Evolutionary conservation across 2,797 vertebrate genomes (phyloP).

Genomic region (Falco berigora): DNA sequence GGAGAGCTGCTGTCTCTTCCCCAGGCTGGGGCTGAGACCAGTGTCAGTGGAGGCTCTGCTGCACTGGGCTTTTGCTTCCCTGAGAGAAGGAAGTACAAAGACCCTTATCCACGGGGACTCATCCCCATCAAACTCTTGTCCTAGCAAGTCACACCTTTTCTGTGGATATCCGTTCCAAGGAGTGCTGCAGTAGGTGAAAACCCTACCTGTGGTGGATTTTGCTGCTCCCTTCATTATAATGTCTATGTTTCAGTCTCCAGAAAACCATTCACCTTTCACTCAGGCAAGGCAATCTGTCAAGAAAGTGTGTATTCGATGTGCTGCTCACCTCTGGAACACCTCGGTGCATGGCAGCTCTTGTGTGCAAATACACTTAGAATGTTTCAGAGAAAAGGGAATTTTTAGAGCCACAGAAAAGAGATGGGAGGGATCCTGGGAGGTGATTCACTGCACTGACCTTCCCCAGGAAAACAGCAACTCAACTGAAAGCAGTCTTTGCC

Average conservation of each 20-base stretch:
- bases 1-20: neutral
- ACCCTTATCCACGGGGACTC: neutral
- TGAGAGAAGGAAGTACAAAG: neutral
- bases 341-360: neutral
- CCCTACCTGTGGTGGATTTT: neutral
- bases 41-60: neutral
- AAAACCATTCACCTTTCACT: neutral
- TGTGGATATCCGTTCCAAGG: neutral
- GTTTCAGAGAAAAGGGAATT: neutral
- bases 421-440: neutral
- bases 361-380: neutral
- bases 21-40: neutral
- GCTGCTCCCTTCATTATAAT: neutral
- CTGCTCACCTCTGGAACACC: neutral
- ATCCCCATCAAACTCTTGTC: neutral
- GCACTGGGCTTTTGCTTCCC: neutral
- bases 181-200: neutral
- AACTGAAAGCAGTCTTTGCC: neutral
- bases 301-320: rapidly evolving
- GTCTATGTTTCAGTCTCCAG: neutral
- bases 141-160: neutral
- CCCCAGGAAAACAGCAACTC: neutral
- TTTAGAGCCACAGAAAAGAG: neutral
- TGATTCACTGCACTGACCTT: neutral
- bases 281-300: neutral